A percentile compares a stretch with the other conserved stretches of the same genome.
Evolutionary conservation across 2,113 vertebrate genomes (phyloP).

Genomic region (Menidia beryllina): DNA sequence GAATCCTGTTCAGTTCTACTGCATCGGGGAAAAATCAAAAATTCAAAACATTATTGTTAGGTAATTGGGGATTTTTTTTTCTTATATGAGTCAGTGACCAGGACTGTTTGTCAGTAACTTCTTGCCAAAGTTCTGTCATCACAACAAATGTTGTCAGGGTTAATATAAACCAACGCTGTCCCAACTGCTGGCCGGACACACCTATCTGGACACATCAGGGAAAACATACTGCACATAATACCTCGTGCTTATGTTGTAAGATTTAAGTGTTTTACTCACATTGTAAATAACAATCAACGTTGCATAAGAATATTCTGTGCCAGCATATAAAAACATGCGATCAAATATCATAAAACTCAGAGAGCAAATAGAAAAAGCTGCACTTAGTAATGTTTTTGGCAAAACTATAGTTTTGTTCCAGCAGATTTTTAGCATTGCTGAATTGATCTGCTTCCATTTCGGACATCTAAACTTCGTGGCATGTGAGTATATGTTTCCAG

Average conservation of each 20-base stretch:
- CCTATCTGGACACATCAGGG: conserved; percentile 30
- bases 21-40: conserved; percentile 59
- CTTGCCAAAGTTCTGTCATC: conserved; percentile 60
- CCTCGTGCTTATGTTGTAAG: conserved; percentile 30
- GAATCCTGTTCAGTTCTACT: conserved; percentile 2
- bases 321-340: not conserved
- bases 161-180: conserved; percentile 44
- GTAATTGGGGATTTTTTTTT: conserved; percentile 50
- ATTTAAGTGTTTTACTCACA: not conserved
- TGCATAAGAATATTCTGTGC: not conserved
- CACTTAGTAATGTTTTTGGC: not conserved
- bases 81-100: conserved; percentile 66
- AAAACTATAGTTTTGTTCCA: conserved; percentile 10
- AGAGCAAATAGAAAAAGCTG: not conserved
- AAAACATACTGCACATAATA: not conserved
- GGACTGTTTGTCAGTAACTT: conserved; percentile 68
- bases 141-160: conserved; percentile 68
- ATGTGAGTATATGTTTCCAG: conserved; percentile 37
- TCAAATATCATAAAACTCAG: not conserved
- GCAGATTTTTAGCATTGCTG: not conserved
- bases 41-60: conserved; percentile 60
- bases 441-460: conserved; percentile 51
- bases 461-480: conserved; percentile 21
- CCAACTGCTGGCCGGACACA: conserved; percentile 27
- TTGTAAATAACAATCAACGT: not conserved